phyloP scores from a whole-genome alignment of 2,888 invertebrate species.

The Leptopterna dolabrata region DNA sequence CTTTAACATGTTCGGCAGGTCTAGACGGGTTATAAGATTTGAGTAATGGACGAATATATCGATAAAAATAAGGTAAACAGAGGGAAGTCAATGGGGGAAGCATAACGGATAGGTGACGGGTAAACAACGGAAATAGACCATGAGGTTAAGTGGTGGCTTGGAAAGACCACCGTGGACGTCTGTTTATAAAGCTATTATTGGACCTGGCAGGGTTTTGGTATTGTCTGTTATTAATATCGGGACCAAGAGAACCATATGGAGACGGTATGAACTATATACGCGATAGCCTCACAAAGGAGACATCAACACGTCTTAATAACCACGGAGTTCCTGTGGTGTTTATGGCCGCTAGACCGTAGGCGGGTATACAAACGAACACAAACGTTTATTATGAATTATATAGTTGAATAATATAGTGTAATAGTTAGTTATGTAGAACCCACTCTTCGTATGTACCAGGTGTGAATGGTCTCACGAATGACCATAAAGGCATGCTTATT shows the following conservation, averaged over 20 bases:
- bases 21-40: constrained; percentile 33
- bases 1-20: constrained; percentile 16
- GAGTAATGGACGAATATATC: constrained; percentile 45
- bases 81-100: constrained; percentile 43
- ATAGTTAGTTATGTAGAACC: no score
- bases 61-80: constrained; percentile 50
- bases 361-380: not conserved
- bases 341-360: not conserved
- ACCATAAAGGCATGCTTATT: no score
- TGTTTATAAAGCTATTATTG: constrained; percentile 54
- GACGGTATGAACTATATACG: constrained; percentile 26
- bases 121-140: constrained; percentile 55
- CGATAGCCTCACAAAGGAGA: constrained; percentile 29
- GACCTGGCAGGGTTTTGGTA: constrained; percentile 44
- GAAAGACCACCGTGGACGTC: constrained; percentile 45
- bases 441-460: no score
- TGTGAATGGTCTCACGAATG: no score
- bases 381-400: not conserved
- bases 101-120: constrained; percentile 54
- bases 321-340: not conserved
- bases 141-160: constrained; percentile 41
- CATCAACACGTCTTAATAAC: not conserved
- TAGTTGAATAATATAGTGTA: no score
- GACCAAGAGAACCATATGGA: constrained; percentile 41
- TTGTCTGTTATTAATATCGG: constrained; percentile 54